Conservation (phyloP, 2,113 vertebrate species). For the Eidolon helvum region DNA sequence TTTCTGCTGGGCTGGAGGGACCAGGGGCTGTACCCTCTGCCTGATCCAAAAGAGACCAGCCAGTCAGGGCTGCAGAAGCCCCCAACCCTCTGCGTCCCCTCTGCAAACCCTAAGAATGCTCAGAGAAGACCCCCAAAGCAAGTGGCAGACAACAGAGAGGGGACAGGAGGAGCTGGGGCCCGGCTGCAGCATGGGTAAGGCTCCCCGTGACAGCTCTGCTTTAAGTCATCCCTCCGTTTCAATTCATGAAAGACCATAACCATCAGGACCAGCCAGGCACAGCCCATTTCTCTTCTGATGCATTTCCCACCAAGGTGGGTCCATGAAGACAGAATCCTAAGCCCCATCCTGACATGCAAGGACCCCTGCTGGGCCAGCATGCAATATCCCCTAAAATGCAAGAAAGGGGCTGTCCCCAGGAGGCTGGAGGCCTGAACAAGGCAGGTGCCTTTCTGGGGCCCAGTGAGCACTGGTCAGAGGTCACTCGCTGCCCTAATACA, state of each 20-base stretch:
- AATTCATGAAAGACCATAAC: background rate
- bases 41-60: background rate
- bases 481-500: background rate
- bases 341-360: background rate
- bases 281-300: background rate
- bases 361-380: fast-evolving
- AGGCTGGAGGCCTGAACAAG: background rate
- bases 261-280: background rate
- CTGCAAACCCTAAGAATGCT: background rate
- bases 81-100: background rate
- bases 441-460: background rate
- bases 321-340: background rate
- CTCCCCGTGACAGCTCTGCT: background rate
- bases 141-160: background rate
- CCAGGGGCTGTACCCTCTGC: background rate
- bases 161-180: too few species aligned
- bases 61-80: background rate
- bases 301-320: fast-evolving
- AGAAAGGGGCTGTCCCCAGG: background rate
- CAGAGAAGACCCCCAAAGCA: background rate
- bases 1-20: background rate
- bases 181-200: background rate
- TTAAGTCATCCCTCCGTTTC: background rate
- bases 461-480: fast-evolving
- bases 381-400: background rate